Evolutionary conservation across 2,797 vertebrate species (phyloP).

Genomic region (Pachyuromys duprasi): DNA sequence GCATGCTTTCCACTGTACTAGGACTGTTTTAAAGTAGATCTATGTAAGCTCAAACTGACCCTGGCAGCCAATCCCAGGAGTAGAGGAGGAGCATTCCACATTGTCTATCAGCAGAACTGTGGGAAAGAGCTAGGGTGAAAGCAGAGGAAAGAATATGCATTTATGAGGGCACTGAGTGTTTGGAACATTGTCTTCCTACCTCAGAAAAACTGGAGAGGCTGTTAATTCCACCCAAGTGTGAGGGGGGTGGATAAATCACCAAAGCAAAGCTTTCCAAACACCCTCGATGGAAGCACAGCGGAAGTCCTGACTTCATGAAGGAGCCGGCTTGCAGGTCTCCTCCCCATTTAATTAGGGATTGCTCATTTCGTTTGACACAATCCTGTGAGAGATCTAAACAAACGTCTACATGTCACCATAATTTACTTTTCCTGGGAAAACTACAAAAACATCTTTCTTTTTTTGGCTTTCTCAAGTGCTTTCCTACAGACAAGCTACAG

Average conservation of each 20-base stretch:
- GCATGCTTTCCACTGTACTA: accelerated
- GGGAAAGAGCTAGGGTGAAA: background rate
- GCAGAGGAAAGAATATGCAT: background rate
- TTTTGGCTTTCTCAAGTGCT: background rate
- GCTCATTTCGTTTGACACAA: background rate
- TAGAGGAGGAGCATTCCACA: background rate
- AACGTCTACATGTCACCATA: background rate
- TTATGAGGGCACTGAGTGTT: background rate
- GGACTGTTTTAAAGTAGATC: background rate
- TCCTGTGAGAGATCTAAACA: background rate
- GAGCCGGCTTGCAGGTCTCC: background rate
- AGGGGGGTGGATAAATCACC: background rate
- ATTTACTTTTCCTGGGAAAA: conserved; percentile 18
- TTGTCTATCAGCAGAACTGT: background rate
- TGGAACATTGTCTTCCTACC: background rate
- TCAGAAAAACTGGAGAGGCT: background rate
- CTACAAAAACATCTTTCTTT: background rate
- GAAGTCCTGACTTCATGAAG: background rate
- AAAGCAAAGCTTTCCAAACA: background rate
- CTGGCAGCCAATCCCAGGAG: background rate
- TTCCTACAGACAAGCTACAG: background rate
- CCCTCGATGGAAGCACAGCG: background rate
- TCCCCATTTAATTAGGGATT: background rate
- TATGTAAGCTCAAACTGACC: background rate
- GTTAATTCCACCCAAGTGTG: background rate